Evolutionary conservation across 92 coral and sea anemone species (phyloP), one percentile per base, ranked within the genome.

Genomic region (Muricea muricata): DNA sequence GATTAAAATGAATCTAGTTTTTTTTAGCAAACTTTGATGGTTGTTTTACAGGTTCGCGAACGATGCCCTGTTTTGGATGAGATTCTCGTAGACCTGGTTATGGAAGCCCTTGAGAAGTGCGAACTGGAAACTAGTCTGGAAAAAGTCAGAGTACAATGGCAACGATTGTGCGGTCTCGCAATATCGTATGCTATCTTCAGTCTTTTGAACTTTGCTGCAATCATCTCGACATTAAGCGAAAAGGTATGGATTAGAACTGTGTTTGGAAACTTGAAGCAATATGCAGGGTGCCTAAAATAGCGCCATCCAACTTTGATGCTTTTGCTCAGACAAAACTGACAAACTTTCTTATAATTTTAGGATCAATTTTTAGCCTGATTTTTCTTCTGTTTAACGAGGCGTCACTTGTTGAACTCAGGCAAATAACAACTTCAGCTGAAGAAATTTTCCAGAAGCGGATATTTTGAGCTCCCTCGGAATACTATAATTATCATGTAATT

Each of bases 51-150:
- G 99, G 96, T 89, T 81, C 93, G 93, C 33, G 96, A 96, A 35
- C 78, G 97, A 32, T 93, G 97, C 41, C 93, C 92, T 29, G 96
- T 97, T 0, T 78, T 96, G 11, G 99, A 96, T 50, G 97, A 96
- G 50, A 89, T 93, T 24, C 81, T 96, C 39, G 97, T 96, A 23
- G 99, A 94, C 63, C 93, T 96, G 63, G 91, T 93, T 23, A 91
- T 96, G 52, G 86, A 93, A 35, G 97, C 99, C 14, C 91, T 96
- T 93, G 99, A 96, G 87, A 96, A 89, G 57, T 93, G 97, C 11
- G 99, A 96, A 73, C 82, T 72, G 32, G 99, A 93, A 70, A 84
- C 99, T 47, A 93, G 89, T 18, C 90, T 86, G 57, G 96, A 96
- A 93, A 32, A 23, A 7, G 33, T 78, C 4, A 15, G 52, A 28